A percentile compares a stretch with the other conserved stretches of the same genome.
These are phyloP conservation scores for Actenoides lindsayi DNA, from an alignment of 2,113 vertebrate genomes.

Conservation along the genomic window DNA sequence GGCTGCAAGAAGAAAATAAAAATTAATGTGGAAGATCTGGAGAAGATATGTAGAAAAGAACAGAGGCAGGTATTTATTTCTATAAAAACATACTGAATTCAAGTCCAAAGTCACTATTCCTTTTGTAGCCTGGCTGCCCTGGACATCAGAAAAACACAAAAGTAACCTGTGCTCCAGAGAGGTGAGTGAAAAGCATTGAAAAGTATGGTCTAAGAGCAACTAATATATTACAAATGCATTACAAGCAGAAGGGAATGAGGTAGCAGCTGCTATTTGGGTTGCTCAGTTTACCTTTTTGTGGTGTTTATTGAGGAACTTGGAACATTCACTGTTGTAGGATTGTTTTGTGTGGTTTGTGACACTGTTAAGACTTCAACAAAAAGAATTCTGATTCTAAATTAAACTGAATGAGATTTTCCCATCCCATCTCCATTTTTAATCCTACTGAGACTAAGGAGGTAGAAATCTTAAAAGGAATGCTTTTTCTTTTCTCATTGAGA, in stretches of 20 bases:
- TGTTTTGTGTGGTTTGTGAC: neutral
- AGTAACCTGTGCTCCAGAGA: neutral
- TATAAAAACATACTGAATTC: neutral
- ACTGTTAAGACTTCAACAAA: neutral
- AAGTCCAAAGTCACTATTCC: neutral
- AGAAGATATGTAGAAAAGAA: neutral
- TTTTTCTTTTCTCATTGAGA: neutral
- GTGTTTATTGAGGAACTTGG: neutral
- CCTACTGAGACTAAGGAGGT: neutral
- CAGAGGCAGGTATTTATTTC: neutral
- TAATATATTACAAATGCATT: neutral
- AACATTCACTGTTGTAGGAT: neutral
- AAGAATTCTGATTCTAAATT: neutral
- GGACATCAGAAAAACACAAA: neutral
- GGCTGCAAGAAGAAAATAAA: neutral
- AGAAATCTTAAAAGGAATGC: neutral
- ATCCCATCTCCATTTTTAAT: neutral
- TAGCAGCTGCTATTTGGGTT: neutral
- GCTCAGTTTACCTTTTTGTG: neutral
- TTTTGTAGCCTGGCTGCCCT: neutral
- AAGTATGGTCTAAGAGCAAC: neutral
- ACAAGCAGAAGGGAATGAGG: neutral
- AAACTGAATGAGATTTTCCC: neutral
- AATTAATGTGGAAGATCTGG: neutral
- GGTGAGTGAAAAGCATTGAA: too few species aligned